These are phyloP conservation scores for Zonotrichia leucophrys DNA, from an alignment of 2,113 vertebrate genomes.

Conservation along the genomic window DNA sequence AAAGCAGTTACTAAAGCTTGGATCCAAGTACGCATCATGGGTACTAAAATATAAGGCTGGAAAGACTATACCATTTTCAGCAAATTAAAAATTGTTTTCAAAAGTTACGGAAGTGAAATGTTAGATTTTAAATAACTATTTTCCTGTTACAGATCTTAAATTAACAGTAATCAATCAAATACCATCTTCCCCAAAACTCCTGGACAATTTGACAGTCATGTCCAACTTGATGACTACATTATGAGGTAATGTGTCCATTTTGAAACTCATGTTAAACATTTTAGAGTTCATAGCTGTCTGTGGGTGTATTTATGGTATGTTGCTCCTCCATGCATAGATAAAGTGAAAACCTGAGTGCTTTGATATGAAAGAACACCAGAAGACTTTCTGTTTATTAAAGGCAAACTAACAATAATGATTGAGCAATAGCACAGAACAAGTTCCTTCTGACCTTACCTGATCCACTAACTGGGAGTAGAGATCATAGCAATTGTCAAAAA, in stretches of 20 bases:
- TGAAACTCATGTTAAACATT: not conserved
- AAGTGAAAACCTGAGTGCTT: not conserved
- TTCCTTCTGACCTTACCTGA: slow-evolving; percentile 79
- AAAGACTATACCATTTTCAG: not conserved
- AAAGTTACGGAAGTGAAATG: not conserved
- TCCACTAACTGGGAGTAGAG: slow-evolving; percentile 93
- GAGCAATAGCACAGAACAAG: not conserved
- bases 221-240: not conserved
- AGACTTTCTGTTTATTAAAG: not conserved
- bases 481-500: slow-evolving; percentile 97
- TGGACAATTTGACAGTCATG: not conserved
- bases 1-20: not conserved
- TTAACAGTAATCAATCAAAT: not conserved
- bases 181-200: not conserved
- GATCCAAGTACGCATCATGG: not conserved
- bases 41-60: not conserved
- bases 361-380: not conserved
- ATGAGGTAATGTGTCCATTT: not conserved
- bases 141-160: not conserved
- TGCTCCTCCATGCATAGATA: not conserved
- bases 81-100: not conserved
- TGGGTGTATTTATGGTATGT: not conserved
- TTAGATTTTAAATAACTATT: not conserved
- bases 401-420: not conserved
- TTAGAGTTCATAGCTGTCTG: not conserved